phyloP scores from a whole-genome alignment of 2,888 invertebrate genomes.

The Oxyteleia sp. region DNA sequence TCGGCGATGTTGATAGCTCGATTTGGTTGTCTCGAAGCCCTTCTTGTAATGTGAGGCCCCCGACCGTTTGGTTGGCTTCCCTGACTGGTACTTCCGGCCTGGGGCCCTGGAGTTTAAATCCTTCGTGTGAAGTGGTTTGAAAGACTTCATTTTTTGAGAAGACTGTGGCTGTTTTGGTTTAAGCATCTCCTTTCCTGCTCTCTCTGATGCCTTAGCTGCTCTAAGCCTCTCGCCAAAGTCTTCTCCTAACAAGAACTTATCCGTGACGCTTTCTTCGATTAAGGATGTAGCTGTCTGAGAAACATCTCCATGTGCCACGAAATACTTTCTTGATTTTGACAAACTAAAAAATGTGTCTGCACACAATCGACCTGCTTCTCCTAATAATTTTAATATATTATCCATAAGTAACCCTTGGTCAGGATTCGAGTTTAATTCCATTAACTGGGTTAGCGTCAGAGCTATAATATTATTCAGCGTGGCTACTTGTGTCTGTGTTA shows the following conservation, averaged over 20 bases:
- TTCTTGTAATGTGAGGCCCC: not conserved
- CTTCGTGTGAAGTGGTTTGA: constrained; percentile 3
- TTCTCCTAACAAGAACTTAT: constrained; percentile 5
- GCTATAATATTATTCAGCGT: not conserved
- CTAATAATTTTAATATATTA: too few relatives aligned
- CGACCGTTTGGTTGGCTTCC: constrained; percentile 2
- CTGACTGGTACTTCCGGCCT: constrained; percentile 10
- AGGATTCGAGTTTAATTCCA: not conserved
- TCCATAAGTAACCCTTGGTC: not conserved
- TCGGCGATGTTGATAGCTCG: constrained; percentile 7
- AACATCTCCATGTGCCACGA: constrained; percentile 3
- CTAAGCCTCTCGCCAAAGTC: constrained; percentile 31
- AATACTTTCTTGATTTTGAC: too few relatives aligned
- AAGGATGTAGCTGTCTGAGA: not conserved
- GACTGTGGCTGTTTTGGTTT: not conserved
- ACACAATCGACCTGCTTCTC: too few relatives aligned
- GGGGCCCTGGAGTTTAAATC: constrained; percentile 37
- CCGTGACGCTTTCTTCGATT: constrained; percentile 17
- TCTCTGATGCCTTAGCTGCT: constrained; percentile 17
- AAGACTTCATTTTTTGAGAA: not conserved
- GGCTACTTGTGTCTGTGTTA: constrained; percentile 7
- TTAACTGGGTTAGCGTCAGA: not conserved
- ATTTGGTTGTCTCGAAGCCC: not conserved
- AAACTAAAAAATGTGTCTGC: too few relatives aligned
- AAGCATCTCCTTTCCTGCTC: constrained; percentile 19